Base-by-base conservation (phyloP, 1,140 invertebrate species). In the Brachystomella parvula region DNA sequence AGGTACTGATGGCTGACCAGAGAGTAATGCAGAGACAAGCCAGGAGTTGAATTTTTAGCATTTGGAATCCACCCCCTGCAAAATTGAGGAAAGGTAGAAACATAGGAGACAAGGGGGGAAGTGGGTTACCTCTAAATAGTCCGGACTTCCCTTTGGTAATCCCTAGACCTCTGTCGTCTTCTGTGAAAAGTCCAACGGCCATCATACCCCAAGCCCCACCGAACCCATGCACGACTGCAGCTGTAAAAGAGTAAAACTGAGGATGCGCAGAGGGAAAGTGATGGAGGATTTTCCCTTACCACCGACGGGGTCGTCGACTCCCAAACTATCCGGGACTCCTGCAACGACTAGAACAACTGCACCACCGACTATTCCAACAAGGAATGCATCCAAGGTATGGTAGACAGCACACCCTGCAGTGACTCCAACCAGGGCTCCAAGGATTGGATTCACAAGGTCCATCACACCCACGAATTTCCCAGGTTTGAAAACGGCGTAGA, bases 301-400 rank as follows among this genome's bases (percentile, higher is more conserved):
- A 3, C 91, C 91, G 0, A 96, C 92, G 0, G 93, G 93, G 79
- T 96, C 93, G 74, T 96, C 93, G 1, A 96, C 84, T 17, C 83
- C 81, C 28, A 92, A 72, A 72, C 77, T 82, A 75, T 94, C 89
- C 47, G 95, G 49, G 24, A 53, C 24, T 6, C 82, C 0, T 92
- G 67, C 0, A 88, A 87, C 77, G 87, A 85, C 0, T 82, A 79
- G 0, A 83, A 61, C 85, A 28, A 94, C 79, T 1, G 85, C 76
- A 0, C 84, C 88, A 0, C 92, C 92, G 12, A 95, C 80, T 26
- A 84, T 79, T 0, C 93, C 93, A 44, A 96, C 86, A 0, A 95
- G 53, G 2, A 95, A 76, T 0, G 92, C 84, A 77, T 96, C 91
- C 88, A 89, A 92, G 0, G 89, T 85, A 58, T 84, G 83, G 75